Percentiles rank a stretch among this genome's conserved stretches.
phyloP scores from a whole-genome alignment of 2,797 vertebrate genomes.

The Xenopus petersii region DNA sequence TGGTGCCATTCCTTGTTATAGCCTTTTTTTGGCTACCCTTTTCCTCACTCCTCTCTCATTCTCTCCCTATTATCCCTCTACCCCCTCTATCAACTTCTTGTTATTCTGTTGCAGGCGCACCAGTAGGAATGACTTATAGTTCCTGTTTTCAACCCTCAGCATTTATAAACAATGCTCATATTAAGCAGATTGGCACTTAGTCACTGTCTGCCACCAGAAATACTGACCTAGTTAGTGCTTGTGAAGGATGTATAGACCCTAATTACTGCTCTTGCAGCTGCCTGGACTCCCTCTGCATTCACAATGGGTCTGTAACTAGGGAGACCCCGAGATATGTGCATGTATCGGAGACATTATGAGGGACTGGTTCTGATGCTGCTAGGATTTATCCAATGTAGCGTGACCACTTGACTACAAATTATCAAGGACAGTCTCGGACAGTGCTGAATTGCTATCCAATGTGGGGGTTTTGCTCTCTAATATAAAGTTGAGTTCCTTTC shows the following conservation, averaged over 20 bases:
- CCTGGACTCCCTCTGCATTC: constrained; percentile 42
- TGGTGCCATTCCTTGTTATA: neutral
- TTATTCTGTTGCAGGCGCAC: constrained; percentile 41
- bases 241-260: constrained; percentile 48
- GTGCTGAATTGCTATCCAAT: neutral
- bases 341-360: constrained; percentile 14
- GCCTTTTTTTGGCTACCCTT: neutral
- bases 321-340: constrained; percentile 30
- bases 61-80: constrained; percentile 15
- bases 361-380: constrained; percentile 15
- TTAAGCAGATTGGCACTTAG: constrained; percentile 50
- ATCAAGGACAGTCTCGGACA: neutral
- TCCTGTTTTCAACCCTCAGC: constrained; percentile 48
- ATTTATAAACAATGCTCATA: constrained; percentile 51
- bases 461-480: neutral
- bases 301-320: constrained; percentile 39
- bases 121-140: constrained; percentile 47
- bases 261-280: constrained; percentile 46
- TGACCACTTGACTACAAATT: constrained; percentile 17
- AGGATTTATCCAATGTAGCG: constrained; percentile 9
- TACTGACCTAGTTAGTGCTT: constrained; percentile 48
- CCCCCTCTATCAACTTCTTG: constrained; percentile 35
- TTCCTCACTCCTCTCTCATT: neutral
- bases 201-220: constrained; percentile 50
- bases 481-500: too few relatives aligned